phyloP scores from a whole-genome alignment of 2,113 vertebrate genomes.

The Pampusana beccarii region DNA sequence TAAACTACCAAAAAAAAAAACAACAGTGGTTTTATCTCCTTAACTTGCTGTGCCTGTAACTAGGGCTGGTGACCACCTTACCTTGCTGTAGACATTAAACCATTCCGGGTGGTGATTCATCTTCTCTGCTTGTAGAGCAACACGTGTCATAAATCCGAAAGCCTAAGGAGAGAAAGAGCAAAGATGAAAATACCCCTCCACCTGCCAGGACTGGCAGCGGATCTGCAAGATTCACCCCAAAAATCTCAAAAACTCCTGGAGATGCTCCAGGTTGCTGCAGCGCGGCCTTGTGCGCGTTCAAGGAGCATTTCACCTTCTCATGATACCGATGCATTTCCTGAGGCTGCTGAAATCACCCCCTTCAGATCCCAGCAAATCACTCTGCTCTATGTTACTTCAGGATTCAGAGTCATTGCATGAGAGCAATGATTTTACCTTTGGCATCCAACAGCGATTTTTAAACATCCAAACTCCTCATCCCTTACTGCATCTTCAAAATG shows the following conservation, averaged over 20 bases:
- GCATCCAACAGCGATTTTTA: background rate
- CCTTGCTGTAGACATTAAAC: conserved; percentile 98
- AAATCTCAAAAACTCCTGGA: background rate
- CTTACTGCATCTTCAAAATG: accelerated
- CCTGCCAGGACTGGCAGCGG: background rate
- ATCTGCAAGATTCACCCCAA: background rate
- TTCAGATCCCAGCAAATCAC: background rate
- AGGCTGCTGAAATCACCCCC: background rate
- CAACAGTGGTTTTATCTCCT: background rate
- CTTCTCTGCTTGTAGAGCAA: conserved; percentile 96
- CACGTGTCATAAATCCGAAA: conserved; percentile 97
- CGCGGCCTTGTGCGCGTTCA: background rate
- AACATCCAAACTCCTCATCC: background rate
- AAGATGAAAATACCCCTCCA: background rate
- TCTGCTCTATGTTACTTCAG: background rate
- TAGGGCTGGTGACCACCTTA: conserved; percentile 62
- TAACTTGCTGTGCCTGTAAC: background rate
- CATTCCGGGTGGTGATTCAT: conserved; percentile 99
- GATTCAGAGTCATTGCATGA: background rate
- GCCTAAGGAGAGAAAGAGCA: conserved; percentile 77
- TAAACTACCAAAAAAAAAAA: background rate
- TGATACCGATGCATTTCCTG: background rate
- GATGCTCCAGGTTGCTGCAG: background rate
- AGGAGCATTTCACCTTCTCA: background rate
- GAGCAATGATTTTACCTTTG: background rate